Evolutionary conservation across 2,797 vertebrate species (phyloP), one percentile per base, ranked within the genome.

Genomic region (Huso huso): DNA sequence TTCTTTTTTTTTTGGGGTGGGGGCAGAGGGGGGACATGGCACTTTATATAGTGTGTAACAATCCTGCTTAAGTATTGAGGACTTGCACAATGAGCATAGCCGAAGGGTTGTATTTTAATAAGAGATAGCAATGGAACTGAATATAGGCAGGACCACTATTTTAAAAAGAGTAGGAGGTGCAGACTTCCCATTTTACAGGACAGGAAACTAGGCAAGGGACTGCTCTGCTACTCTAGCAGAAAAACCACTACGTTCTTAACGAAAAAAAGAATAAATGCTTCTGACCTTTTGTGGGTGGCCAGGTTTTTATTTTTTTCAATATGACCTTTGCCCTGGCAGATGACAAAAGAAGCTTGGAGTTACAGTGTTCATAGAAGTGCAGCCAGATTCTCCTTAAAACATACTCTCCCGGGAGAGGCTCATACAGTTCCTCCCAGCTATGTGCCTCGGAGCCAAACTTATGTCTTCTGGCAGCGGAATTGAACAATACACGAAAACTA

Each of bases 361-460:
- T 76, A 78, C 80, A 78, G 67, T 71, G 77, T 76, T 66, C 81
- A 77, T 74, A 78, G 71, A 77, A 81, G 75, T 51, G 69, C 69
- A 76, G 80, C 72, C 71, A 80, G 76, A 76, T 79, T 74, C 78
- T 73, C 23, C 79, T 76, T 77, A 80, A 83, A 62, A 77, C 1
- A 65, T 65, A 52, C 71, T 79, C 85, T 75, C 83, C 2, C 60
- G 76, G 81, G 79, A 77, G 7, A 66, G 74, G 70, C 55, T 67
- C 0, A 68, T 1, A 0, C 71, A 11, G 1, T 62, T 79, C 77
- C 78, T 57, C 23, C 61, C 49, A 1, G 0, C 68, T 69, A 73
- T 68, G 4, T 62, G 6, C 71, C 66, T 61, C 70, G 72, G 73
- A 75, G 69, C 73, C 75, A 60, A 72, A 74, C 64, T 50, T 65